phyloP scores from a whole-genome alignment of 2,888 invertebrate species.

The Siphlonurus alternatus region DNA sequence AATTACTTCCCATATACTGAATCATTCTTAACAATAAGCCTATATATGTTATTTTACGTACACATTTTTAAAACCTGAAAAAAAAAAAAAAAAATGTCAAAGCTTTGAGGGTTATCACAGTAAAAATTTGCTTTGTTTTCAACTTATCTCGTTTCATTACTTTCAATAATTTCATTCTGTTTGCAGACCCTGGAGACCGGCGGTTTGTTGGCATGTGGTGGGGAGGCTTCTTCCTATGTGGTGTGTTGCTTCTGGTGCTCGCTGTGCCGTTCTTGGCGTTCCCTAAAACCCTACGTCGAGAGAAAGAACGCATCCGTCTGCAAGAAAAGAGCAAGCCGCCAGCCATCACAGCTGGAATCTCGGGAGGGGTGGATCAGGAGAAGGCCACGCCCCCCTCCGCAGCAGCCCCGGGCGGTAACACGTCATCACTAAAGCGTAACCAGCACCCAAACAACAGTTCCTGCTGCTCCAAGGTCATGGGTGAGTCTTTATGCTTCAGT shows the following conservation, averaged over 20 bases:
- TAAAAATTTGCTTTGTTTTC: too few relatives aligned
- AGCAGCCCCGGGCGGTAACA: conserved; percentile 19
- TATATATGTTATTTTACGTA: too few relatives aligned
- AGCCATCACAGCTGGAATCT: conserved; percentile 12
- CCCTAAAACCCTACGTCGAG: conserved; percentile 53
- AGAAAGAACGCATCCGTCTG: conserved; percentile 66
- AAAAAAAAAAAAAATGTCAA: too few relatives aligned
- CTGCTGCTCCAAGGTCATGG: conserved; percentile 1
- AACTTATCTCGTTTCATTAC: too few relatives aligned
- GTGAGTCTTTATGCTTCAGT: too few relatives aligned
- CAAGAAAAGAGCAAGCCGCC: conserved; percentile 43
- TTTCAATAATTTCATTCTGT: too few relatives aligned
- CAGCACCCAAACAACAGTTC: conserved; percentile 12
- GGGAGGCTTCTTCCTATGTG: conserved; percentile 88
- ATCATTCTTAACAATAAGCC: too few relatives aligned
- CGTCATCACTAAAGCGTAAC: conserved; percentile 14
- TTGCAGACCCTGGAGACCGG: conserved; percentile 59
- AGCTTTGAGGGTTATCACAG: too few relatives aligned
- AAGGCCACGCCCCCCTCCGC: conserved; percentile 21
- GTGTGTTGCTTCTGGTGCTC: conserved; percentile 64
- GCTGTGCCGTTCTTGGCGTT: conserved; percentile 87
- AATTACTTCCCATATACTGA: too few relatives aligned
- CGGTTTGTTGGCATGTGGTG: conserved; percentile 91
- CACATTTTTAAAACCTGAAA: too few relatives aligned
- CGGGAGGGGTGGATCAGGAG: conserved; percentile 17